phyloP scores from a whole-genome alignment of 2,888 invertebrate species.

The Nephrotoma guestfalica region DNA sequence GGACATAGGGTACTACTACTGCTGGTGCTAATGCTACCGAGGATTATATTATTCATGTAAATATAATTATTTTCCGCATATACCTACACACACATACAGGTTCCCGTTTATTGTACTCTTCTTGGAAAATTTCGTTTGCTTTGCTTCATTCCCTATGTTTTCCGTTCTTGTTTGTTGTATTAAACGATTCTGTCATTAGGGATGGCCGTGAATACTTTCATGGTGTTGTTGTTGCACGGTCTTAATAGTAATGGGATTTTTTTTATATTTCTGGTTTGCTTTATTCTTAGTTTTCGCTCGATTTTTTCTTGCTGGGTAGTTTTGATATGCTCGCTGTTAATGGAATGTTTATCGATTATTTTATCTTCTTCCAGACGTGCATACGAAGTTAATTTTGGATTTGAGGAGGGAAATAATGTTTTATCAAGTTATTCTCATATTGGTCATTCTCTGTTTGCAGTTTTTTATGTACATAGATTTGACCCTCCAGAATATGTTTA shows the following conservation, averaged over 20 bases:
- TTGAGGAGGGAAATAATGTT: neutral
- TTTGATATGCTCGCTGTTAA: neutral
- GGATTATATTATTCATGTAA: neutral
- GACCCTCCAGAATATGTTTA: too few relatives aligned
- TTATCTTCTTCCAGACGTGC: neutral
- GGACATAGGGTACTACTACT: neutral
- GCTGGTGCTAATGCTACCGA: neutral
- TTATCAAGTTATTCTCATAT: too few relatives aligned
- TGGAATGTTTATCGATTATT: neutral
- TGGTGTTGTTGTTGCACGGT: neutral
- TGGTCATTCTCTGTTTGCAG: too few relatives aligned
- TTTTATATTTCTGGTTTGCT: neutral
- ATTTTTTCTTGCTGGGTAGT: neutral
- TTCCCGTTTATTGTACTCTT: neutral
- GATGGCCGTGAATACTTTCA: neutral
- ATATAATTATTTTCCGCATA: neutral
- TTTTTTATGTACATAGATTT: too few relatives aligned
- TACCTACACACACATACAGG: neutral
- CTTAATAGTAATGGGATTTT: neutral
- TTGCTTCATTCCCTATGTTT: neutral
- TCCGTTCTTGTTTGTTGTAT: neutral
- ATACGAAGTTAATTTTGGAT: neutral
- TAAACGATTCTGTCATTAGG: neutral
- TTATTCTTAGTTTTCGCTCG: neutral
- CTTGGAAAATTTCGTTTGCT: neutral